These are phyloP conservation scores for Rattus norvegicus DNA, from an alignment of 2,113 vertebrate species.

Conservation along the genomic window GRCr8 NC_086023.1:138401001-138401500, in stretches of 20 bases:
- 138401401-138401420: too few species aligned
- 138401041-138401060: background rate
- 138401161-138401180: background rate
- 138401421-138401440: too few species aligned
- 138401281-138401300: background rate
- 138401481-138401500: background rate
- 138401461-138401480: background rate
- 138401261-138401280: background rate
- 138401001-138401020: background rate
- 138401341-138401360: too few species aligned
- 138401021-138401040: background rate
- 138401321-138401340: too few species aligned
- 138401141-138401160: background rate
- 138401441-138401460: too few species aligned
- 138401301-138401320: background rate
- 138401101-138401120: background rate
- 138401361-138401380: too few species aligned
- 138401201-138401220: background rate
- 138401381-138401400: too few species aligned
- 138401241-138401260: background rate
- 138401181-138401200: background rate
- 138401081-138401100: background rate
- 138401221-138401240: background rate
- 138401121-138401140: background rate
- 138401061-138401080: background rate